A percentile compares a stretch with the other conserved stretches of the same genome.
phyloP scores from a whole-genome alignment of 2,113 vertebrate genomes.

The Takifugu bimaculatus region DNA sequence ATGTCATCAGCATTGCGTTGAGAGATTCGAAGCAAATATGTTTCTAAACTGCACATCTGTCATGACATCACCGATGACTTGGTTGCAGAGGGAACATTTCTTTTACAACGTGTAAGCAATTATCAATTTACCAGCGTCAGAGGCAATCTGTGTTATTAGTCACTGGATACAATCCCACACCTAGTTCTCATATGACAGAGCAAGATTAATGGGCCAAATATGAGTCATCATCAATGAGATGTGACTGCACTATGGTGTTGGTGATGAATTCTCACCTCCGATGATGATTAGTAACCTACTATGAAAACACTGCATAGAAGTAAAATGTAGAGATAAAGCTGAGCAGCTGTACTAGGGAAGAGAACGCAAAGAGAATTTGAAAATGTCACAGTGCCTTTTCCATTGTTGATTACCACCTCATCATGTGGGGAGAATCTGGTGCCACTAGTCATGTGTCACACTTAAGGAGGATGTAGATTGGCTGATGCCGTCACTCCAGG shows the following conservation, averaged over 20 bases:
- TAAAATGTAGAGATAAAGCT: background rate
- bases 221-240: constrained; percentile 47
- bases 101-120: constrained; percentile 62
- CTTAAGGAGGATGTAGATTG: constrained; percentile 24
- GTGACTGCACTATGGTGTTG: constrained; percentile 16
- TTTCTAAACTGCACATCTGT: constrained; percentile 34
- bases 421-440: constrained; percentile 20
- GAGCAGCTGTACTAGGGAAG: background rate
- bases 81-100: constrained; percentile 49
- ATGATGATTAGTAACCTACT: constrained; percentile 5
- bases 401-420: constrained; percentile 38
- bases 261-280: constrained; percentile 32
- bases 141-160: constrained; percentile 61
- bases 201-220: constrained; percentile 44
- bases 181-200: constrained; percentile 48
- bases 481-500: constrained; percentile 30
- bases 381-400: constrained; percentile 48
- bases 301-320: background rate
- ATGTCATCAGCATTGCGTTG: constrained; percentile 32
- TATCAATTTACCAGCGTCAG: constrained; percentile 63
- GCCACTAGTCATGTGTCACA: constrained; percentile 59
- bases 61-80: constrained; percentile 61
- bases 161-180: constrained; percentile 56
- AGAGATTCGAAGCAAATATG: constrained; percentile 40
- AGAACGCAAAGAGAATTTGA: background rate